Base-by-base conservation (phyloP, 2,113 vertebrate genomes). In the Pluvianellus socialis region DNA sequence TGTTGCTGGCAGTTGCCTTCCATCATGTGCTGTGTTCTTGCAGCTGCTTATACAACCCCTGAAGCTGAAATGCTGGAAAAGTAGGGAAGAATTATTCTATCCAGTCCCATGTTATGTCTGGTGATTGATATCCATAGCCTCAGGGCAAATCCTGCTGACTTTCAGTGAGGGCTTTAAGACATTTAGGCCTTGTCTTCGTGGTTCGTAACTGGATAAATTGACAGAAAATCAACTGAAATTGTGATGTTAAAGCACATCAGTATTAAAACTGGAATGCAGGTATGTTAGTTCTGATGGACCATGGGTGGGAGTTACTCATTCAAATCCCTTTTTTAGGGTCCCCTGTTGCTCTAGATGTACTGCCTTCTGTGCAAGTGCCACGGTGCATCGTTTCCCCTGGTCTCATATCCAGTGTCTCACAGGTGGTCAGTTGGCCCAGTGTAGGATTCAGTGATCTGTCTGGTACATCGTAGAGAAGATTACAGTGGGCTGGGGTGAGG, bases 311-410 rank as follows among this genome's bases (percentile, higher is more conserved):
- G 32, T 50, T 52, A 35, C 10, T 66, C 4, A 24, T 67, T 58
- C 47, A 38, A 83, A 74, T 58, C 6, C 19, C 4, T 16, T 32
- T 32, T 67, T 33, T 33, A n/a, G 35, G 28, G 56, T 72, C 32
- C 28, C 5, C 7, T 80, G 0, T 40, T 4, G 1, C 18, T 73
- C 17, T 10, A 45, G 52, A 11, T 40, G 2, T 21, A 8, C 27
- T n/a, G 32, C 22, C 20, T 45, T 26, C 50, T 49, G 20, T 44
- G 32, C 5, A 16, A 4, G 24, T 32, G 30, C 35, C 1, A 0
- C 17, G 24, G 40, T 45, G 47, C 33, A 42, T 58, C 32, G 7
- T 44, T 74, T 49, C 3, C 24, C 19, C 3, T 44, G 1, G 30
- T 53, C 20, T 56, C 3, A 4, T 19, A 47, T 21, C 28, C 10